Percentiles rank a stretch among this genome's conserved stretches.
Conservation (phyloP, 2,888 invertebrate species). For the Hanleya hanleyi region DNA sequence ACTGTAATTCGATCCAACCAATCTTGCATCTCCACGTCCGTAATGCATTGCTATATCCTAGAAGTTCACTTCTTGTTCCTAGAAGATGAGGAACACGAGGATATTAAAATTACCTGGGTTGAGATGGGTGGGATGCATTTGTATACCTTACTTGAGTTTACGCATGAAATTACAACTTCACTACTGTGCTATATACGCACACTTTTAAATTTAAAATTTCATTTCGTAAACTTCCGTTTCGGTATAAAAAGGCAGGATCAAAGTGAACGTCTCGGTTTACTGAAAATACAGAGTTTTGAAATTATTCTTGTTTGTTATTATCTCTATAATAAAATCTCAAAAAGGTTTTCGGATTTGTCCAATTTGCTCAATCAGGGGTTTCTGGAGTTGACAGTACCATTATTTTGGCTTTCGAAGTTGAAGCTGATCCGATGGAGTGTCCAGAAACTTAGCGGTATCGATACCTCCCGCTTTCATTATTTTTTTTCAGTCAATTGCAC, state of each 20-base stretch:
- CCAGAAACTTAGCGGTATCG: neutral
- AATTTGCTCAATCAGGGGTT: neutral
- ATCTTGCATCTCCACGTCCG: no score
- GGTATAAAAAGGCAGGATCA: conserved; percentile 16
- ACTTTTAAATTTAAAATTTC: no score
- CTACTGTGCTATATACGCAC: no score
- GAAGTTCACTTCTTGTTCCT: no score
- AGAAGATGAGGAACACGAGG: neutral
- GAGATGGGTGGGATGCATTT: neutral
- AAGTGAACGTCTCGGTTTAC: neutral
- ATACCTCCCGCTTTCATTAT: neutral
- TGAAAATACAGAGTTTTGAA: neutral
- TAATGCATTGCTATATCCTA: no score
- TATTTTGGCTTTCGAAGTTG: conserved; percentile 1
- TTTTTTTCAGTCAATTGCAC: neutral
- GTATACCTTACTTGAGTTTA: conserved; percentile 14
- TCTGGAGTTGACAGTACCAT: neutral
- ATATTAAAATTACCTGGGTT: neutral
- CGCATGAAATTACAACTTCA: conserved; percentile 12
- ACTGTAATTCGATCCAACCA: no score
- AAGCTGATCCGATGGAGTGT: neutral
- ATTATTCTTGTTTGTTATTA: neutral
- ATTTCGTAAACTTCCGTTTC: conserved; percentile 2
- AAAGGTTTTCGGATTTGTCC: neutral
- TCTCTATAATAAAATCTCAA: neutral